Conservation (phyloP, 1,140 invertebrate genomes). For the Euglossa dilemma region DNA sequence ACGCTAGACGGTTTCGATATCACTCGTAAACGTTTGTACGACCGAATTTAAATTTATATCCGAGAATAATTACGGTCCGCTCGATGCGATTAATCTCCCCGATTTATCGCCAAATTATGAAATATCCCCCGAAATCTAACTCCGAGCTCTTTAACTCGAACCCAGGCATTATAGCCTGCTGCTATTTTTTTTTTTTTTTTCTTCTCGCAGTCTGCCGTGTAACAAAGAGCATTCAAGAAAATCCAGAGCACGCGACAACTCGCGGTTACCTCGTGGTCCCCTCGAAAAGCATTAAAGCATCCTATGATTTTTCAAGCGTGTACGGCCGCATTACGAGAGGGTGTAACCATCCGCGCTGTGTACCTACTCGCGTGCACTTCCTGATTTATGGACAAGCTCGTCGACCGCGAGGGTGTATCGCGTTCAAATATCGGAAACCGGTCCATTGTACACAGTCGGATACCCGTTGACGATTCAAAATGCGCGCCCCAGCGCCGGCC, state of each 20-base stretch:
- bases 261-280: neutral
- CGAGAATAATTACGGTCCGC: no score
- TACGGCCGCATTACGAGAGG: neutral
- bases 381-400: conserved; percentile 35
- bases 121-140: neutral
- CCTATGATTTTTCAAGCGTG: conserved; percentile 12
- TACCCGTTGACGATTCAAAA: conserved; percentile 52
- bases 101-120: neutral
- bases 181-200: no score
- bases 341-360: conserved; percentile 6
- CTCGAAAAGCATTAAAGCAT: neutral
- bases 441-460: conserved; percentile 45
- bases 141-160: neutral
- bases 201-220: neutral
- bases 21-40: no score
- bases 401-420: conserved; percentile 25
- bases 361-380: neutral
- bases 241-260: neutral
- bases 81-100: no score
- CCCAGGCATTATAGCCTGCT: neutral
- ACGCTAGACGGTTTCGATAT: no score
- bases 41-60: no score
- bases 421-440: conserved; percentile 56
- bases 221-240: neutral
- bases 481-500: neutral